Percentiles rank a stretch among this genome's conserved stretches.
These are phyloP conservation scores for Hemibagrus guttatus DNA, from an alignment of 2,797 vertebrate species.

Conservation along the genomic window DNA sequence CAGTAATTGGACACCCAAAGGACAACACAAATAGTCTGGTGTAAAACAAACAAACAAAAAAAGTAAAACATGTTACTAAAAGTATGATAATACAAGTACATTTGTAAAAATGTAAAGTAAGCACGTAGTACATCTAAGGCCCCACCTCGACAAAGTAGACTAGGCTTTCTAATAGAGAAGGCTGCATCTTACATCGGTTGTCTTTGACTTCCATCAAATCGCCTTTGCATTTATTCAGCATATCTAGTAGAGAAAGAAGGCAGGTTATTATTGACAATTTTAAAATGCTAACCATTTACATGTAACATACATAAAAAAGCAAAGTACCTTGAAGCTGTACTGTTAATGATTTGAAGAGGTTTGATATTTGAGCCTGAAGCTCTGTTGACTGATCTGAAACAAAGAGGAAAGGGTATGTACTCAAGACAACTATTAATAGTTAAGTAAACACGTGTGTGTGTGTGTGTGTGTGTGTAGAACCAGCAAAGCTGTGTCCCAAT, in stretches of 20 bases:
- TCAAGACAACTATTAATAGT: not conserved
- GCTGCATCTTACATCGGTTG: slow-evolving; percentile 81
- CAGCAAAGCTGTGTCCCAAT: not conserved
- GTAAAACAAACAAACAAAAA: not conserved
- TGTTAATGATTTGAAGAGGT: slow-evolving; percentile 85
- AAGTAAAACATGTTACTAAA: not conserved
- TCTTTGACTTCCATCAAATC: slow-evolving; percentile 87
- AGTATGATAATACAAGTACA: not conserved
- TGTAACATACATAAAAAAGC: not conserved
- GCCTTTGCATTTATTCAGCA: slow-evolving; percentile 90
- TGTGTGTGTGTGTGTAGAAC: not conserved
- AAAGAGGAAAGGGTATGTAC: not conserved
- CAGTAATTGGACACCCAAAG: slow-evolving; percentile 90
- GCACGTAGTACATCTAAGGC: slow-evolving; percentile 44
- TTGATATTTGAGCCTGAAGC: slow-evolving; percentile 91
- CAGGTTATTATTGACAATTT: not conserved
- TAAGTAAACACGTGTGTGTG: not conserved
- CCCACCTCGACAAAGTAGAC: slow-evolving; percentile 94
- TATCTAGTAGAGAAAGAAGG: slow-evolving; percentile 71
- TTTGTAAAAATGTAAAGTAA: not conserved
- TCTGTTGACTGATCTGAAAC: slow-evolving; percentile 86
- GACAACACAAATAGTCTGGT: slow-evolving; percentile 83
- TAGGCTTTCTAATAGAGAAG: slow-evolving; percentile 87
- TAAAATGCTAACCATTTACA: not conserved
- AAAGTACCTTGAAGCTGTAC: slow-evolving; percentile 89